Evolutionary conservation across 2,113 vertebrate species (phyloP).

Genomic region (Mirza zaza): DNA sequence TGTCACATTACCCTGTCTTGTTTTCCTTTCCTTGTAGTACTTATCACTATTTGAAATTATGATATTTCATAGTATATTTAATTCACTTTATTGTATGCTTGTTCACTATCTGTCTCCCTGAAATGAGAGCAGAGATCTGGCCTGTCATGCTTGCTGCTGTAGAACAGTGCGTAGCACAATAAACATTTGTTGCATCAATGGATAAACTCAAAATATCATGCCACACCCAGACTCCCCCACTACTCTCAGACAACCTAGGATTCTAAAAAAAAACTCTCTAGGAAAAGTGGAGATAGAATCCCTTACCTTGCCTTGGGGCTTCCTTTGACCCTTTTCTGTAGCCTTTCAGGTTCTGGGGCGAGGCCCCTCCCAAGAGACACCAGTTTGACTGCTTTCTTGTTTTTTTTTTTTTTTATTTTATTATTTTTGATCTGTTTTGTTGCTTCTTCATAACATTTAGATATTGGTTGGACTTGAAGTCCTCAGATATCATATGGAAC

Average conservation of each 20-base stretch:
- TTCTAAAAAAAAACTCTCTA: background rate
- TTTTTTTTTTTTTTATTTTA: background rate
- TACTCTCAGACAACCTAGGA: background rate
- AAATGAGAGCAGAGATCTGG: background rate
- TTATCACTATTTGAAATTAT: background rate
- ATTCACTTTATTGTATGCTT: background rate
- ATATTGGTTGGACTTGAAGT: constrained; percentile 85
- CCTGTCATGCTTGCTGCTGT: background rate
- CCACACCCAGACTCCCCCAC: background rate
- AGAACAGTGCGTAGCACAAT: background rate
- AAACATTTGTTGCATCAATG: background rate
- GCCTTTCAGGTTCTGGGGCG: background rate
- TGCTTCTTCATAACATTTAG: constrained; percentile 68
- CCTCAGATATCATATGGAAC: constrained; percentile 85
- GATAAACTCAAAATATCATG: background rate
- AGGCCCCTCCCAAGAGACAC: background rate
- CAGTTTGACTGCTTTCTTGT: background rate
- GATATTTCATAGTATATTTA: background rate
- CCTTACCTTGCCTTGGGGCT: background rate
- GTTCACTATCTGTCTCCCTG: background rate
- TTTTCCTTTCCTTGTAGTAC: background rate
- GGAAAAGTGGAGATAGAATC: background rate
- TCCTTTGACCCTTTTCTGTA: background rate
- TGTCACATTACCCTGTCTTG: background rate
- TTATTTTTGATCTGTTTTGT: background rate